Evolutionary conservation across 1,140 invertebrate genomes (phyloP).

Genomic region (Drosophila gunungcola): DNA sequence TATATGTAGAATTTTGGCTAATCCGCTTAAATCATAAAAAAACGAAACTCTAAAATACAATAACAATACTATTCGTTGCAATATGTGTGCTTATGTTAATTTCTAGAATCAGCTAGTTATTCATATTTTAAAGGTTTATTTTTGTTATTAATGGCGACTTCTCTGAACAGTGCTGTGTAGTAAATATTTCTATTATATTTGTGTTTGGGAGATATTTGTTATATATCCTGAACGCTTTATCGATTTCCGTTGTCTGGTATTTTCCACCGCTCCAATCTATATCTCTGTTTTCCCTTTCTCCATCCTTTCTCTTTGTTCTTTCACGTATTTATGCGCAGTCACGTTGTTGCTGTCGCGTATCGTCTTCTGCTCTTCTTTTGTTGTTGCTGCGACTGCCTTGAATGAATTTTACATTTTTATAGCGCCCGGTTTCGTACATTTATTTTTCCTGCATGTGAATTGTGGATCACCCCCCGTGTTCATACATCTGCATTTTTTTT

Average conservation of each 20-base stretch:
- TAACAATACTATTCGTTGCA: too few species aligned
- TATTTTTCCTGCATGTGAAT: slow-evolving; percentile 19
- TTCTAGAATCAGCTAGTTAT: too few species aligned
- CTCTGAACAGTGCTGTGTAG: too few species aligned
- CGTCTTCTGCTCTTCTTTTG: slow-evolving; percentile 27
- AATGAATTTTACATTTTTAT: slow-evolving; percentile 83
- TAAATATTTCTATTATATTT: not conserved
- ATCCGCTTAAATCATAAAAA: too few species aligned
- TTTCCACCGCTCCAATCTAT: slow-evolving; percentile 1
- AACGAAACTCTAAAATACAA: too few species aligned
- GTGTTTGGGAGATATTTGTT: not conserved
- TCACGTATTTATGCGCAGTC: slow-evolving; percentile 78
- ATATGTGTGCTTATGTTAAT: too few species aligned
- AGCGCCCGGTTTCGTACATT: slow-evolving; percentile 36
- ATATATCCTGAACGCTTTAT: slow-evolving; percentile 9
- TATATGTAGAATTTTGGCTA: too few species aligned
- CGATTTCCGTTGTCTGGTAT: slow-evolving; percentile 16
- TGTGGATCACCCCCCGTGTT: slow-evolving; percentile 38
- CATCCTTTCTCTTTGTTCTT: slow-evolving; percentile 43
- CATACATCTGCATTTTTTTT: slow-evolving; percentile 48
- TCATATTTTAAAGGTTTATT: too few species aligned
- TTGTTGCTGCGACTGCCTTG: slow-evolving; percentile 31
- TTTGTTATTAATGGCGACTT: too few species aligned
- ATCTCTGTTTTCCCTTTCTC: not conserved
- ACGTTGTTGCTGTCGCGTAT: slow-evolving; percentile 67